Conservation (phyloP, 1,140 invertebrate genomes). For the Lethrus apterus region DNA sequence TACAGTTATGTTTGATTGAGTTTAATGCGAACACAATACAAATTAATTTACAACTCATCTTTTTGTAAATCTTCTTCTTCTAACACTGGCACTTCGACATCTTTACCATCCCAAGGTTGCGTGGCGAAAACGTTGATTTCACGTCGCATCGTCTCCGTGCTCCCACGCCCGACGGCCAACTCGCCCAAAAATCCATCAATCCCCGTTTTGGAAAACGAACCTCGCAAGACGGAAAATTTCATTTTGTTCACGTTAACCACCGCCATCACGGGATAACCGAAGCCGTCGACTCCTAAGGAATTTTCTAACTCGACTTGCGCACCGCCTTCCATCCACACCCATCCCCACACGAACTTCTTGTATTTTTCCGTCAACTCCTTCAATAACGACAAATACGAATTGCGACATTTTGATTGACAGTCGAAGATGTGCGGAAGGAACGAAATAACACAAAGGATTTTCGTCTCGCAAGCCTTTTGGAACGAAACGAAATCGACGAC, state of each 20-base stretch:
- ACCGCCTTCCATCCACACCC: slow-evolving; percentile 76
- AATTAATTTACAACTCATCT: slow-evolving; percentile 11
- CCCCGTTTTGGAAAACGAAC: slow-evolving; percentile 89
- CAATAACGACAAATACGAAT: slow-evolving; percentile 73
- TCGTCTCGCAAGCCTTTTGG: slow-evolving; percentile 67
- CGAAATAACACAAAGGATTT: slow-evolving; percentile 85
- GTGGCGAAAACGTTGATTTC: not conserved
- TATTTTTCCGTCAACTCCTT: slow-evolving; percentile 76
- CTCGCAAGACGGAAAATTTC: slow-evolving; percentile 86
- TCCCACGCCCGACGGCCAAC: not conserved
- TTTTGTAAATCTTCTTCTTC: slow-evolving; percentile 10
- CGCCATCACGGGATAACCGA: slow-evolving; percentile 86
- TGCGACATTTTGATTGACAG: slow-evolving; percentile 88
- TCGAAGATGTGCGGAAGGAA: slow-evolving; percentile 93
- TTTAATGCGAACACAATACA: too few species aligned
- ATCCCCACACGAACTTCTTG: slow-evolving; percentile 94
- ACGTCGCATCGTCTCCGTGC: not conserved
- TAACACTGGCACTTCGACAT: slow-evolving; percentile 1
- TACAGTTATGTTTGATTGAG: too few species aligned
- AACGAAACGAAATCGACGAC: slow-evolving; percentile 54
- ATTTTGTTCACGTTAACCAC: slow-evolving; percentile 93
- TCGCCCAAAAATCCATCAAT: slow-evolving; percentile 46
- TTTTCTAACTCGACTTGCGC: slow-evolving; percentile 78
- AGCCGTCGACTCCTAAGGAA: slow-evolving; percentile 83
- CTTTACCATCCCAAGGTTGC: slow-evolving; percentile 9